These are phyloP conservation scores for Aratinga solstitialis DNA, from an alignment of 2,797 vertebrate species.

Conservation along the genomic window DNA sequence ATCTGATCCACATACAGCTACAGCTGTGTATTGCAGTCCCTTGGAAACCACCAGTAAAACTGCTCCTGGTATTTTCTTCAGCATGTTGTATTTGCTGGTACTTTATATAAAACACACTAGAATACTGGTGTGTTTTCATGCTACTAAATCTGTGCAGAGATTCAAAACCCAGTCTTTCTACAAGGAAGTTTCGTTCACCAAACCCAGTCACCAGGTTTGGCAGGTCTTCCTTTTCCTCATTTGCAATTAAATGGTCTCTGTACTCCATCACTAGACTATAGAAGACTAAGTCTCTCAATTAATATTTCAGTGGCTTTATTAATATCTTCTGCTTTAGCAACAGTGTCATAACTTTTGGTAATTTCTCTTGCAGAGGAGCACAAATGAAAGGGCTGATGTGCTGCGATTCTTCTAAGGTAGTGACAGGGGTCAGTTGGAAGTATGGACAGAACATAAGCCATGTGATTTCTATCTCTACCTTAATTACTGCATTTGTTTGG, in stretches of 20 bases:
- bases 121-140: not conserved
- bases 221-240: not conserved
- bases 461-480: not conserved
- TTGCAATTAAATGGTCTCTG: not conserved
- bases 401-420: not conserved
- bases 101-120: not conserved
- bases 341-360: not conserved
- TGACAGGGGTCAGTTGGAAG: not conserved
- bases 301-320: not conserved
- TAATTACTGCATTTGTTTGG: not conserved
- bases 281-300: not conserved
- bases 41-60: not conserved
- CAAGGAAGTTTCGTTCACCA: not conserved
- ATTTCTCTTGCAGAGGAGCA: not conserved
- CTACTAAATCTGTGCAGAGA: not conserved
- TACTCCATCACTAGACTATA: not conserved
- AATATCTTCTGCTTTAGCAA: not conserved
- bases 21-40: not conserved
- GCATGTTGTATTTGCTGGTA: not conserved
- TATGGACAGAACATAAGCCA: not conserved
- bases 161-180: not conserved
- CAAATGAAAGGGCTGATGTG: not conserved
- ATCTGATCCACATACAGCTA: not conserved
- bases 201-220: not conserved
- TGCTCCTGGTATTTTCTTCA: not conserved